Conservation (phyloP, 2,888 invertebrate genomes). For the Anticlea derivata region DNA sequence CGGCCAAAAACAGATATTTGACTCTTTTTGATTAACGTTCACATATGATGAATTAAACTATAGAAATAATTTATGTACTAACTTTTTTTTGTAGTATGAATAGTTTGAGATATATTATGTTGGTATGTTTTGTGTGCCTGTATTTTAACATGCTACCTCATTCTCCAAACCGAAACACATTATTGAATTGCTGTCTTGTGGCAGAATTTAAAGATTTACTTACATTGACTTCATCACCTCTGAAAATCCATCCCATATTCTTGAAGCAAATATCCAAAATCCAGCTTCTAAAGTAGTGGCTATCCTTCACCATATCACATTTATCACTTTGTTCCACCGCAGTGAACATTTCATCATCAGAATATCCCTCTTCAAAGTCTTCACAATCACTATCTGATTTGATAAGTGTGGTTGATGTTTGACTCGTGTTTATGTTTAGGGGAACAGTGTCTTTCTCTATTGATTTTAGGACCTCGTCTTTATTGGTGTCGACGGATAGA, state of each 20-base stretch:
- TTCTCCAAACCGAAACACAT: too few species aligned
- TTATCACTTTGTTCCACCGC: constrained; percentile 39
- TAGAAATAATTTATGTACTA: too few species aligned
- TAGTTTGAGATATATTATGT: too few species aligned
- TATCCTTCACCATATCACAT: constrained; percentile 48
- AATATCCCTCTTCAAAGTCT: constrained; percentile 76
- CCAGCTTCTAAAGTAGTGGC: constrained; percentile 79
- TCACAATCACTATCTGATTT: constrained; percentile 57
- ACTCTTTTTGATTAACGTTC: too few species aligned
- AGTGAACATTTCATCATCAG: constrained; percentile 71
- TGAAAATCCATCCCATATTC: constrained; percentile 75
- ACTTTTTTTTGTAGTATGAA: too few species aligned
- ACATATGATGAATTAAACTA: too few species aligned
- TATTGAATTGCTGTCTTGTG: too few species aligned
- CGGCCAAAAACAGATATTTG: too few species aligned
- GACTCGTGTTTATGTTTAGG: constrained; percentile 32
- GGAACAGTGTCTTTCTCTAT: constrained; percentile 72
- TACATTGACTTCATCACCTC: constrained; percentile 58
- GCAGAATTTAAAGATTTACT: constrained; percentile 38
- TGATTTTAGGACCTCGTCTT: constrained; percentile 85
- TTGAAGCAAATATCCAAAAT: constrained; percentile 86
- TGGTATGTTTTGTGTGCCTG: too few species aligned
- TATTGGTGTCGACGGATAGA: constrained; percentile 85
- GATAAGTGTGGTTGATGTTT: constrained; percentile 9
- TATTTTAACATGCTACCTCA: too few species aligned